These are phyloP conservation scores for Megalonaias nervosa DNA, from an alignment of 1,140 invertebrate genomes.

Conservation along the genomic window DNA sequence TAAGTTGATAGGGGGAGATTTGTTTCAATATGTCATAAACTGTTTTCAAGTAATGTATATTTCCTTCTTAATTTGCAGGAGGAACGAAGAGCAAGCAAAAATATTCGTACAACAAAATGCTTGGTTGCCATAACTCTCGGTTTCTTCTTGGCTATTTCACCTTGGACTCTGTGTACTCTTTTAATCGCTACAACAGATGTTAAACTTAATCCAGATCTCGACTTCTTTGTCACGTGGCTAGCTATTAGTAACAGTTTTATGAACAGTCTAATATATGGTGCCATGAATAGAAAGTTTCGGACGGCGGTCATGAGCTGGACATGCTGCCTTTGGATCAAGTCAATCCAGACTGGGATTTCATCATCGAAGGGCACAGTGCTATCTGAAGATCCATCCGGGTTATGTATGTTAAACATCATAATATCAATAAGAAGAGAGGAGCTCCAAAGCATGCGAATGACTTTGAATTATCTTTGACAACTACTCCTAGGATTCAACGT, in stretches of 20 bases:
- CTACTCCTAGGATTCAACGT: too few species aligned
- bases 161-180: constrained; percentile 38
- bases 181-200: constrained; percentile 21
- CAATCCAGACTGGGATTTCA: background rate
- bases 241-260: constrained; percentile 46
- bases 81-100: constrained; percentile 17
- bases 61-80: constrained; percentile 12
- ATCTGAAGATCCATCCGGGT: too few species aligned
- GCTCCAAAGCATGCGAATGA: too few species aligned
- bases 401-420: too few species aligned
- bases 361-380: background rate
- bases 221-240: constrained; percentile 43
- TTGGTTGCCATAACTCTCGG: constrained; percentile 38
- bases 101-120: constrained; percentile 39
- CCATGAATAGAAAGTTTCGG: constrained; percentile 37
- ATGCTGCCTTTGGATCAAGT: constrained; percentile 12
- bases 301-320: constrained; percentile 19
- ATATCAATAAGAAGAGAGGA: too few species aligned
- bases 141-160: constrained; percentile 41
- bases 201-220: constrained; percentile 4
- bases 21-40: background rate
- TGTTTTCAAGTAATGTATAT: background rate
- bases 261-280: constrained; percentile 41
- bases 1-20: too few species aligned
- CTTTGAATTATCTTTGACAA: too few species aligned